Base-by-base conservation (phyloP, 2,113 vertebrate species). In the Alosa alosa region DNA sequence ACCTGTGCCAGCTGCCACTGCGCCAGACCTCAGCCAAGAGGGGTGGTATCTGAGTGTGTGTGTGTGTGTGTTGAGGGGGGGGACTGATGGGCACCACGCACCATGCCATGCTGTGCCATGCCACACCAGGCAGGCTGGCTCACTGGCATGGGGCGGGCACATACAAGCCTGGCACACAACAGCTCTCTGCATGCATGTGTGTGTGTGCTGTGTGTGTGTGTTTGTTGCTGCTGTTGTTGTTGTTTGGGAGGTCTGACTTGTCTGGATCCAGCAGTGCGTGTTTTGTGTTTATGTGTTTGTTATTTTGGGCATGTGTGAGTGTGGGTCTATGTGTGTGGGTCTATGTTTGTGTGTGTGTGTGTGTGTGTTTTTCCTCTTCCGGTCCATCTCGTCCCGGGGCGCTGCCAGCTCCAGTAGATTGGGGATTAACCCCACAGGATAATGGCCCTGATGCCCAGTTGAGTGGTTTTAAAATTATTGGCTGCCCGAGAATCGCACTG, bases 391-490 rank as follows among this genome's bases (percentile, higher is more conserved):
- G 91, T 93, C 91, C 91, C 90, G 88, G 90, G 90, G 91, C 90
- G 89, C 93, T 91, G 91, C 91, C 91, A 93, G 92, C 91, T 92
- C 91, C 84, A 89, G 93, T 89, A 91, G 92, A 94, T 93, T 92
- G 92, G 89, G 94, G 94, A 94, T 94, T 94, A 94, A 95, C 93
- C 85, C 93, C n/a, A n/a, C 90, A 84, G 93, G 92, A 94, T 94
- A 94, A 94, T 94, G 93, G 91, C 93, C 92, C 92, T 93, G 93
- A 94, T 94, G 93, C 92, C 93, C 91, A 94, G 93, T 91, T 94
- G 93, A 94, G 92, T 94, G 93, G 93, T 94, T 95, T 95, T 94
- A 94, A 93, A 95, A 93, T 93, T 91, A 93, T 92, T 92, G 91
- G 90, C 92, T 93, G 90, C 91, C 89, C 90, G 83, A 41, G 91